Evolutionary conservation across 2,113 vertebrate species (phyloP), one percentile per base, ranked within the genome.

Genomic region (Struthidea cinerea): DNA sequence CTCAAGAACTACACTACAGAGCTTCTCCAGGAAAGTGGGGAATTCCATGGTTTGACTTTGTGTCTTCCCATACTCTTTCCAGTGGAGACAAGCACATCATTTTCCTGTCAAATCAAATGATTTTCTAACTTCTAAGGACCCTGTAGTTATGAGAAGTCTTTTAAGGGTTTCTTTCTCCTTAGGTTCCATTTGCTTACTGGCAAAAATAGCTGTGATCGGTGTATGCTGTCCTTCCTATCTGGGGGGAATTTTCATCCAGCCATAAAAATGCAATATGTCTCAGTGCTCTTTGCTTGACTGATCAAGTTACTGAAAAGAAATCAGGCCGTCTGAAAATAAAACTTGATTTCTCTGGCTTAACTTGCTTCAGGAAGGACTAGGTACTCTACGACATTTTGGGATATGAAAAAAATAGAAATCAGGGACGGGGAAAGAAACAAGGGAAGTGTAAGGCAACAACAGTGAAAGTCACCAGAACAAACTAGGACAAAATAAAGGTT

Each of bases 271-370:
- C 81, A 91, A 0, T 46, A 81, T 55, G 89, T 64, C 56, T 67
- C 60, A 33, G 56, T 70, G 71, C n/a, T 92, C 42, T 84, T 53
- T 77, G 53, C 74, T 86, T 80, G 63, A 90, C 71, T 42, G 64
- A 92, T 52, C 71, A 94, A 84, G 47, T 84, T 77, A 94, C 74
- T 70, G 33, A 84, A 93, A 79, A 94, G n/a, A 88, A 95, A 93
- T 20, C 27, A 53, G 94, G 39, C 33, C 68, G 83, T 42, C 32
- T 93, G 87, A 97, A 96, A 94, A 93, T 35, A 77, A 92, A 90
- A 86, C 27, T n/a, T 42, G 24, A 81, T 68, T 90, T 80, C 5
- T 39, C 33, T 74, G 59, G 52, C 30, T 84, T 84, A 85, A 84
- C 49, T 37, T 82, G 49, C 64, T 78, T 87, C 64, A 91, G 52